Percentiles rank a stretch among this genome's conserved stretches.
phyloP scores from a whole-genome alignment of 2,113 vertebrate species.

The Myotis yumanensis region DNA sequence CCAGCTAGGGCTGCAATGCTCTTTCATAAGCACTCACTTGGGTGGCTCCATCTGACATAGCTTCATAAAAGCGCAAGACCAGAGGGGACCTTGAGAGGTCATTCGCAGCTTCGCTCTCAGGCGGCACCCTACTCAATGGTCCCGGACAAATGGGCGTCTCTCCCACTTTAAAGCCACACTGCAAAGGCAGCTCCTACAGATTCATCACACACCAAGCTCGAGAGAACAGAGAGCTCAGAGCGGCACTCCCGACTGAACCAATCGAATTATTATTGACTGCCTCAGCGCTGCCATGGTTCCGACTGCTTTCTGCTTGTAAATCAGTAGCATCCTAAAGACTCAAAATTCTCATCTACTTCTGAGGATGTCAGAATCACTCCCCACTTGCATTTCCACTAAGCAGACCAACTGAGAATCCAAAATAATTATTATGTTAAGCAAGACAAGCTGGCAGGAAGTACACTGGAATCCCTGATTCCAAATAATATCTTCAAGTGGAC shows the following conservation, averaged over 20 bases:
- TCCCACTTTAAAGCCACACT: slow-evolving; percentile 3
- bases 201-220: slow-evolving; percentile 46
- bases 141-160: slow-evolving; percentile 37
- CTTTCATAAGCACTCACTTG: neutral
- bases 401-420: neutral
- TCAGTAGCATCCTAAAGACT: slow-evolving; percentile 21
- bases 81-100: neutral
- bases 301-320: slow-evolving; percentile 26
- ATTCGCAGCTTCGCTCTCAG: neutral
- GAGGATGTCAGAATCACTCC: neutral
- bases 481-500: slow-evolving; percentile 21
- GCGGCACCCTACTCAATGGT: neutral
- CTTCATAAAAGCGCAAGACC: slow-evolving; percentile 19
- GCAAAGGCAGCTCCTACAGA: slow-evolving; percentile 41
- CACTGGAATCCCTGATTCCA: neutral
- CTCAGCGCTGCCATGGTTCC: neutral
- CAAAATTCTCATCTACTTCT: slow-evolving; percentile 7
- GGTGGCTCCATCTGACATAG: neutral
- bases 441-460: neutral
- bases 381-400: neutral
- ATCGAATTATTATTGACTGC: slow-evolving; percentile 48
- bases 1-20: neutral
- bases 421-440: neutral
- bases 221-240: neutral
- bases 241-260: neutral